phyloP scores from a whole-genome alignment of 2,113 vertebrate species.

The Ctenomys sociabilis region DNA sequence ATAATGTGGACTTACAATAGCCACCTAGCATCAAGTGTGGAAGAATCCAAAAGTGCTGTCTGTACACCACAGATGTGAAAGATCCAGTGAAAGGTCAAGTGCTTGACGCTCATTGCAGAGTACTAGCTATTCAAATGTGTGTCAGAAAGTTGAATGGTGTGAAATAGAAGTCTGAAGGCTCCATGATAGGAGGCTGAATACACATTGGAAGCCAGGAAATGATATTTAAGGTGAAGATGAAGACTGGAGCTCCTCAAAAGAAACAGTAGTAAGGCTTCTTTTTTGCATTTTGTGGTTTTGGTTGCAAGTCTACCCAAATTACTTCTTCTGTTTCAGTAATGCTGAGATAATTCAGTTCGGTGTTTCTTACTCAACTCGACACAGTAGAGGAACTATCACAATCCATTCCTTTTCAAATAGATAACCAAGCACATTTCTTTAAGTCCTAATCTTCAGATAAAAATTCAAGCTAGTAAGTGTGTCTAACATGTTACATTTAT shows the following conservation, averaged over 20 bases:
- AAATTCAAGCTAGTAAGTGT: not conserved
- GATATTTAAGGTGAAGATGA: not conserved
- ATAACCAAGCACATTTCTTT: not conserved
- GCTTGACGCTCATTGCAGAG: not conserved
- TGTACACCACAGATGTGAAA: not conserved
- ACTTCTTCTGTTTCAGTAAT: not conserved
- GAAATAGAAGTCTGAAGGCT: not conserved
- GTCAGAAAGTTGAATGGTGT: not conserved
- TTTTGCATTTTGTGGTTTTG: not conserved
- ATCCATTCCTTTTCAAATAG: not conserved
- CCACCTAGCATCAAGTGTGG: not conserved
- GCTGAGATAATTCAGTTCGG: not conserved
- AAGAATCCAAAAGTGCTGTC: not conserved
- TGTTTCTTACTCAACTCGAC: not conserved
- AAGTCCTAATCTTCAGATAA: not conserved
- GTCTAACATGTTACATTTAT: not conserved
- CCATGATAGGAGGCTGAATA: not conserved
- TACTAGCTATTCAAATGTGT: not conserved
- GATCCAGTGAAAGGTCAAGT: no score
- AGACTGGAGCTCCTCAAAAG: not conserved
- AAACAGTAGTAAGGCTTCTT: not conserved
- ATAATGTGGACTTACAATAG: not conserved
- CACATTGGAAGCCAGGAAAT: not conserved
- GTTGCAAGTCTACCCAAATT: not conserved
- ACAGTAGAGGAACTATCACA: not conserved